Percentiles rank a stretch among this genome's conserved stretches.
Evolutionary conservation across 1,140 invertebrate species (phyloP).

Genomic region (Monochamus saltuarius): DNA sequence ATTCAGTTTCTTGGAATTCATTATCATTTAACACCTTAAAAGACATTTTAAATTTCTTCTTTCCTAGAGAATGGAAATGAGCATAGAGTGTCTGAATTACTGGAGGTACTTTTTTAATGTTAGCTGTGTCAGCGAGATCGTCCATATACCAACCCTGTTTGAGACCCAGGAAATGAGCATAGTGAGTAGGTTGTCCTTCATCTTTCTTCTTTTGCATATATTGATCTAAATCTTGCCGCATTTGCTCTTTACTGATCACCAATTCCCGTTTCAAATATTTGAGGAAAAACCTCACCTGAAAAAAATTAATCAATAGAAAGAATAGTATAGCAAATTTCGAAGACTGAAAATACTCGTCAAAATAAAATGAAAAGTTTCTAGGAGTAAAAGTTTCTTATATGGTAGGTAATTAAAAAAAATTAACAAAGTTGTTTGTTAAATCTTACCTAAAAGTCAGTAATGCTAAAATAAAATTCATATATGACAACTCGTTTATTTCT

Average conservation of each 20-base stretch:
- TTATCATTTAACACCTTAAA: conserved; percentile 26
- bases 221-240: conserved; percentile 54
- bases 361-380: conserved; percentile 1
- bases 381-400: too few species aligned
- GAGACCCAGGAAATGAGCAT: conserved; percentile 33
- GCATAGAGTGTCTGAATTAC: conserved; percentile 28
- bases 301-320: conserved; percentile 13
- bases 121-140: conserved; percentile 32
- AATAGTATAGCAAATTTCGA: neutral
- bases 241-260: conserved; percentile 55
- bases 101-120: conserved; percentile 28
- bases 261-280: conserved; percentile 27
- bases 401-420: too few species aligned
- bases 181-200: conserved; percentile 16
- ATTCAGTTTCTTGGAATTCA: conserved; percentile 10
- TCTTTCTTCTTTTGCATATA: conserved; percentile 39
- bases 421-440: too few species aligned
- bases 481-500: too few species aligned
- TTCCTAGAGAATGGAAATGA: neutral
- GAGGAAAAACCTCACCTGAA: conserved; percentile 31
- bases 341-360: neutral
- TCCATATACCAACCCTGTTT: conserved; percentile 37
- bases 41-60: neutral
- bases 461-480: too few species aligned
- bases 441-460: too few species aligned